Percentiles rank a stretch among this genome's conserved stretches.
Conservation (phyloP, 2,113 vertebrate genomes). For the Oreochromis niloticus region DNA sequence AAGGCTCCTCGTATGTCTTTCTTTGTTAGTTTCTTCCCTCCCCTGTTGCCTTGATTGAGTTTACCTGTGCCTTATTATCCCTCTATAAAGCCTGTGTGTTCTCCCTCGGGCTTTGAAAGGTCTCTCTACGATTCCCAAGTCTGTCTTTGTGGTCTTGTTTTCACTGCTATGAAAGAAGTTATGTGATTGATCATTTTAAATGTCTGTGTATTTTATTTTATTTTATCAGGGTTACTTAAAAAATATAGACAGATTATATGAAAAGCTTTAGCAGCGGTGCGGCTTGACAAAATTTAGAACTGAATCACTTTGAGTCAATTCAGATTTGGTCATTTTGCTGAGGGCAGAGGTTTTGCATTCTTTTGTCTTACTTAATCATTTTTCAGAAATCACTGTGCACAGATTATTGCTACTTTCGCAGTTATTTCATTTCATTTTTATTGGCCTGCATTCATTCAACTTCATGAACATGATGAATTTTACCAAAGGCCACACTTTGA, state of each 20-base stretch:
- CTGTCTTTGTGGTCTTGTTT: neutral
- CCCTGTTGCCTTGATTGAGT: neutral
- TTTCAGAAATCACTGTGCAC: neutral
- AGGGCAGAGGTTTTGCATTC: neutral
- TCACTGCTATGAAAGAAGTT: neutral
- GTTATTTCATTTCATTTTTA: neutral
- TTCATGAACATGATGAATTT: neutral
- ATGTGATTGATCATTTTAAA: neutral
- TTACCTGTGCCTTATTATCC: neutral
- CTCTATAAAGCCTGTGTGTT: neutral
- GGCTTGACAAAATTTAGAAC: neutral
- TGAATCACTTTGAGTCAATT: fast-evolving
- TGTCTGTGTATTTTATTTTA: fast-evolving
- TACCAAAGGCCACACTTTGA: neutral
- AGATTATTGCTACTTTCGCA: neutral
- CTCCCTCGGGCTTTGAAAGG: neutral
- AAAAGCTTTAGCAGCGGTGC: neutral
- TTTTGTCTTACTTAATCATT: neutral
- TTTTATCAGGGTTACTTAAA: neutral
- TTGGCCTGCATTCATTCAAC: neutral
- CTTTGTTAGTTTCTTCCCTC: neutral
- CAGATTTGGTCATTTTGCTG: neutral
- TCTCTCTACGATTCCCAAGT: neutral
- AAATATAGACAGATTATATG: neutral
- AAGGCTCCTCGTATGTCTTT: neutral